Conservation (phyloP, 2,113 vertebrate species). For the Amblyornis subalaris region DNA sequence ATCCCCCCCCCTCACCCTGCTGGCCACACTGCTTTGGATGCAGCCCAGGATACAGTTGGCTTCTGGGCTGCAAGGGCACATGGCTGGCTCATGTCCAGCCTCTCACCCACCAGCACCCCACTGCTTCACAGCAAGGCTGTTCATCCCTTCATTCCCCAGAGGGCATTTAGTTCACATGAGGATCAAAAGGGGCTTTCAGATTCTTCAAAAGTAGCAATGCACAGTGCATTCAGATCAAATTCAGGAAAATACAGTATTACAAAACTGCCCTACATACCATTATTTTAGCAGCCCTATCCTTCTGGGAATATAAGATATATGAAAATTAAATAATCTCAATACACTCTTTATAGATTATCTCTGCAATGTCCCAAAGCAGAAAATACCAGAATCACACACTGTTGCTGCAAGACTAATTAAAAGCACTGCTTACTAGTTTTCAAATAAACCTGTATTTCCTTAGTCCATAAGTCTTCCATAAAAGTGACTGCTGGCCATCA, state of each 20-base stretch:
- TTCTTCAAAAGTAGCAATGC: neutral
- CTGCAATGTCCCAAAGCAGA: neutral
- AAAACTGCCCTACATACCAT: neutral
- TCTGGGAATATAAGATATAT: neutral
- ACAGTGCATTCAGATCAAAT: neutral
- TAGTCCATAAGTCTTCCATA: neutral
- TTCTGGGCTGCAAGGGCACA: rapidly evolving
- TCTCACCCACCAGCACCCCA: rapidly evolving
- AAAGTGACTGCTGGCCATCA: neutral
- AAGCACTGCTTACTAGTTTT: neutral
- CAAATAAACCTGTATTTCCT: neutral
- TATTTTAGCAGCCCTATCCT: neutral
- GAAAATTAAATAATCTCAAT: neutral
- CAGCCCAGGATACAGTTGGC: rapidly evolving
- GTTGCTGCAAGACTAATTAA: neutral
- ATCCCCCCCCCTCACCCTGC: too few species aligned
- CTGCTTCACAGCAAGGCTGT: neutral
- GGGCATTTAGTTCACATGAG: neutral
- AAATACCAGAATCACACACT: neutral
- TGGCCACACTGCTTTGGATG: rapidly evolving
- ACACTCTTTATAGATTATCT: neutral
- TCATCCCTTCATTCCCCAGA: neutral
- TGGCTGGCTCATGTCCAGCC: neutral
- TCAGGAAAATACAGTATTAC: neutral
- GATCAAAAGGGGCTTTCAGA: neutral